Conservation (phyloP, 2,797 vertebrate species). For the Stomatorhinus walkeri region DNA sequence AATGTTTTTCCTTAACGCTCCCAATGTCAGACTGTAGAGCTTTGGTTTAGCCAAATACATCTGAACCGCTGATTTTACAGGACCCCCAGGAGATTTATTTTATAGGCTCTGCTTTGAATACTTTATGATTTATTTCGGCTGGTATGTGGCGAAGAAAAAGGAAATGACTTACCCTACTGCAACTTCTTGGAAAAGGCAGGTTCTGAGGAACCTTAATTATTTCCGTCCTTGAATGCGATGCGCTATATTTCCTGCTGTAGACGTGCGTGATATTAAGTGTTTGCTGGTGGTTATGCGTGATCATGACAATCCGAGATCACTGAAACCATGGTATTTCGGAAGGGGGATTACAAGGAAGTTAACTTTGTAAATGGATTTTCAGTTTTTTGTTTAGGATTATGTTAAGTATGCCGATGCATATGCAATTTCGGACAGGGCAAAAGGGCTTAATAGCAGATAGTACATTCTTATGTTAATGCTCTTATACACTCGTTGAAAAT, state of each 20-base stretch:
- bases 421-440: neutral
- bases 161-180: conserved; percentile 14
- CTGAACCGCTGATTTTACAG: neutral
- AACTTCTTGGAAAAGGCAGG: conserved; percentile 20
- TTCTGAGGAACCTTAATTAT: conserved; percentile 18
- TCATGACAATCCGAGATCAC: neutral
- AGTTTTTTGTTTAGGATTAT: neutral
- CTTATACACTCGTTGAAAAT: neutral
- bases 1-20: neutral
- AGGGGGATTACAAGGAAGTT: neutral
- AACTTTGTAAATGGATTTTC: neutral
- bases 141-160: conserved; percentile 18
- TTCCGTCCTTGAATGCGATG: conserved; percentile 8
- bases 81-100: conserved; percentile 12
- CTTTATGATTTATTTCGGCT: conserved; percentile 20
- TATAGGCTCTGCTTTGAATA: conserved; percentile 2
- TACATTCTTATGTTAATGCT: neutral
- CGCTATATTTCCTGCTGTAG: neutral
- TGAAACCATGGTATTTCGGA: neutral
- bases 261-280: neutral
- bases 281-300: neutral
- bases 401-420: neutral
- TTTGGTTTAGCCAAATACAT: conserved; percentile 11
- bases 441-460: neutral
- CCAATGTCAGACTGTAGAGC: neutral